Base-by-base conservation (phyloP, 2,113 vertebrate species). In the Mugil cephalus region DNA sequence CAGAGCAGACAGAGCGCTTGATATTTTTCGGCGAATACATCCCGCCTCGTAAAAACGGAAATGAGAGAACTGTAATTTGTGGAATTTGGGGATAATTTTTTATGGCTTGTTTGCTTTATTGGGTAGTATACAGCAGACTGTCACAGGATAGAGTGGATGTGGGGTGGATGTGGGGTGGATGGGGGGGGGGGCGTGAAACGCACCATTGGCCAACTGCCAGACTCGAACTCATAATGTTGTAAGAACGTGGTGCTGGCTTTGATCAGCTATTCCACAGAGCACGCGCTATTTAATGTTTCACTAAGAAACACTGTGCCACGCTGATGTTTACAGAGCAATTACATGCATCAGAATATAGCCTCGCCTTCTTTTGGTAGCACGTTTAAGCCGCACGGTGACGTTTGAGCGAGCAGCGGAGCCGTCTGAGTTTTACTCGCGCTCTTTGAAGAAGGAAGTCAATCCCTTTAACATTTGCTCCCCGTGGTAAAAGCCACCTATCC, bases 71-170 rank as follows among this genome's bases (percentile, higher is more conserved):
- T 75, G 21, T 85, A 71, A 77, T 92, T 81, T 84, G 21, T 75
- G 71, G 66, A 82, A 79, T 84, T 84, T 82, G 34, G 62, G 80
- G 82, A 84, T 84, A 18, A 74, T 78, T 77, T 81, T 89, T 83
- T 74, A 87, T 77, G 83, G 70, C 51, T 5, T 79, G 56, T 84
- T 82, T 87, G 73, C 69, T 89, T 88, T 88, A 85, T 79, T 75
- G 70, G 80, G 69, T 74, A 78, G 80, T 84, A 58, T 80, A 83
- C 80, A 77, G 62, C 42, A 0, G 80, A 73, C 54, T 78, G 60
- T 79, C 77, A 73, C 69, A 58, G 69, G 54, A 54, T 12, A 19
- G 66, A 79, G 36, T 46, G 48, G 52, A 47, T 11, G n/a, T 43
- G 34, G 58, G 45, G 54, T 50, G 60, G 55, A 42, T 43, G 67